These are phyloP conservation scores for Athrips mouffetella DNA, from an alignment of 2,888 invertebrate species.

Conservation along the genomic window DNA sequence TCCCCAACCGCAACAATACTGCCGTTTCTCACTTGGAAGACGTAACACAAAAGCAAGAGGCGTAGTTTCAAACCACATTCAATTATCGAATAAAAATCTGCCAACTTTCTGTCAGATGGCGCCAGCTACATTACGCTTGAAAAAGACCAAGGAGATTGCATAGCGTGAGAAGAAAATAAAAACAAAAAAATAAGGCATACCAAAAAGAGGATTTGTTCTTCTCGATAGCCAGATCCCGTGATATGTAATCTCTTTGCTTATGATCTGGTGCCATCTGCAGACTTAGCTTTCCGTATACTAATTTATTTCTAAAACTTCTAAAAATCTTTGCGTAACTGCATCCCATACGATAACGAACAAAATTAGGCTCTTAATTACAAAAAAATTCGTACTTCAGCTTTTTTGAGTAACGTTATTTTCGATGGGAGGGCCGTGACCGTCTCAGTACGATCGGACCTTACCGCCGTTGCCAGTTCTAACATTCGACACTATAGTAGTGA, in stretches of 20 bases:
- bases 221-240: no score
- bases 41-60: slow-evolving; percentile 12
- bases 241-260: no score
- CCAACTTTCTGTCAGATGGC: no score
- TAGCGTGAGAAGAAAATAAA: no score
- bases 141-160: no score
- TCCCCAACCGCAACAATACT: slow-evolving; percentile 58
- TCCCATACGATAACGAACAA: slow-evolving; percentile 1
- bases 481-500: not conserved
- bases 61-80: slow-evolving; percentile 3
- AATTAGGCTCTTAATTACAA: slow-evolving; percentile 6
- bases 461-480: slow-evolving; percentile 21
- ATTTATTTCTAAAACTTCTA: not conserved
- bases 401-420: not conserved
- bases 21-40: slow-evolving; percentile 43
- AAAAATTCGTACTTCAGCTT: slow-evolving; percentile 4
- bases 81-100: not conserved
- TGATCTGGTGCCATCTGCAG: no score
- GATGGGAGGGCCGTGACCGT: slow-evolving; percentile 44
- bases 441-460: slow-evolving; percentile 28
- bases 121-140: no score
- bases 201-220: no score
- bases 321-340: not conserved
- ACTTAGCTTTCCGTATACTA: no score
- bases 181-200: no score